These are phyloP conservation scores for Leucoptera coffeella DNA, from an alignment of 2,888 invertebrate species.

Conservation along the genomic window DNA sequence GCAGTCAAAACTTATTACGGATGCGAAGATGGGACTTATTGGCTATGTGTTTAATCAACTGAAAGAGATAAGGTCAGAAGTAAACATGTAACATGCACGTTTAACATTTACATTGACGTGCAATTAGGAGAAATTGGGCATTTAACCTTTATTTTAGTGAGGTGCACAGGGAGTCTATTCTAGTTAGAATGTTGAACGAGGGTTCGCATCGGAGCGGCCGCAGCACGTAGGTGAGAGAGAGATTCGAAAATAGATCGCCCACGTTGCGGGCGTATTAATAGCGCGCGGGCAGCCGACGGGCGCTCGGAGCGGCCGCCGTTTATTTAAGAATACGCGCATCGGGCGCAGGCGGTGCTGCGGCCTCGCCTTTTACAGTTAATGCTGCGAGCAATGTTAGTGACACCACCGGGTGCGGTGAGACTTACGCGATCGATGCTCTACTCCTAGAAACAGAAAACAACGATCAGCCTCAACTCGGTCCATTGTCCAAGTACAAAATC, in stretches of 20 bases:
- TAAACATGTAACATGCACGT: too few relatives aligned
- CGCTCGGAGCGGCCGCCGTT: constrained; percentile 17
- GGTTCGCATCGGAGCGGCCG: constrained; percentile 45
- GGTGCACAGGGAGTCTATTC: too few relatives aligned
- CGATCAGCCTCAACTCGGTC: constrained; percentile 39
- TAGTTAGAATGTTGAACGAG: too few relatives aligned
- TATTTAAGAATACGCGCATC: constrained; percentile 7
- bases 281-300: constrained; percentile 15
- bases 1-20: too few relatives aligned
- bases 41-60: too few relatives aligned
- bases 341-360: constrained; percentile 20
- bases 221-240: constrained; percentile 23
- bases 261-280: constrained; percentile 31
- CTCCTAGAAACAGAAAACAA: constrained; percentile 55
- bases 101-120: too few relatives aligned
- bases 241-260: constrained; percentile 36
- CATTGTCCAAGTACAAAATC: too few relatives aligned
- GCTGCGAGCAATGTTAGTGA: constrained; percentile 42
- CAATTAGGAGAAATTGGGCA: too few relatives aligned
- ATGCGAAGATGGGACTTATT: too few relatives aligned
- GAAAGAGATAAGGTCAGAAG: too few relatives aligned
- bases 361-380: constrained; percentile 35
- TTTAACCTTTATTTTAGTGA: too few relatives aligned
- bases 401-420: constrained; percentile 52
- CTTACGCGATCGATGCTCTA: constrained; percentile 55